Conservation (phyloP, 2,113 vertebrate genomes). For the Trogon melanurus region DNA sequence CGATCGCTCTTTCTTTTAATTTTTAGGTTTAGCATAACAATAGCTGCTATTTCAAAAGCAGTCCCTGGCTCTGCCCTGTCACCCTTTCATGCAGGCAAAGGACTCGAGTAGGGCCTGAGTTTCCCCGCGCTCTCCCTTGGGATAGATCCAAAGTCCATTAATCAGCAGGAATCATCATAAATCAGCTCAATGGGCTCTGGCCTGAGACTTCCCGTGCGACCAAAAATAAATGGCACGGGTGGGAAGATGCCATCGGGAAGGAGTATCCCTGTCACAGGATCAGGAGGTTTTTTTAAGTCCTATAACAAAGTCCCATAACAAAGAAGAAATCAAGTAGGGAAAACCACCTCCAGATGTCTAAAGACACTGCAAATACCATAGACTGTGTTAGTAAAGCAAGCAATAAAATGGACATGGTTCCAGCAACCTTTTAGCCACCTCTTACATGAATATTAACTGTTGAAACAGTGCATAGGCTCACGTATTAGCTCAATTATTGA, state of each 20-base stretch:
- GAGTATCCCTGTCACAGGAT: background rate
- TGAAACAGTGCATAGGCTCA: background rate
- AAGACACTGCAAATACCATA: background rate
- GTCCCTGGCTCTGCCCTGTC: background rate
- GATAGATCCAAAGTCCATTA: background rate
- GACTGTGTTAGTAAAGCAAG: background rate
- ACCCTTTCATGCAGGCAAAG: background rate
- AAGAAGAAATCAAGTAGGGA: background rate
- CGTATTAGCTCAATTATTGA: background rate
- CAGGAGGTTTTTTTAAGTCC: background rate
- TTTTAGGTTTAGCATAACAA: slow-evolving; percentile 43
- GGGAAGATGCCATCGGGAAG: background rate
- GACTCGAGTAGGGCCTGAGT: background rate
- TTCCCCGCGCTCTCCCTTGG: background rate
- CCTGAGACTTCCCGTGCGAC: background rate
- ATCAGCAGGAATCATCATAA: background rate
- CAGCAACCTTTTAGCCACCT: background rate
- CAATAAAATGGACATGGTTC: background rate
- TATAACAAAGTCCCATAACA: background rate
- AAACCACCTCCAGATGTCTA: background rate
- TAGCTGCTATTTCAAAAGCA: slow-evolving; percentile 31
- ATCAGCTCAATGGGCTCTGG: background rate
- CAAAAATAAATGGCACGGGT: background rate
- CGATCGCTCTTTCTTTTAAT: background rate
- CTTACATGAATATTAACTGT: background rate